Evolutionary conservation across 2,797 vertebrate genomes (phyloP).

Genomic region (Podarcis siculus): DNA sequence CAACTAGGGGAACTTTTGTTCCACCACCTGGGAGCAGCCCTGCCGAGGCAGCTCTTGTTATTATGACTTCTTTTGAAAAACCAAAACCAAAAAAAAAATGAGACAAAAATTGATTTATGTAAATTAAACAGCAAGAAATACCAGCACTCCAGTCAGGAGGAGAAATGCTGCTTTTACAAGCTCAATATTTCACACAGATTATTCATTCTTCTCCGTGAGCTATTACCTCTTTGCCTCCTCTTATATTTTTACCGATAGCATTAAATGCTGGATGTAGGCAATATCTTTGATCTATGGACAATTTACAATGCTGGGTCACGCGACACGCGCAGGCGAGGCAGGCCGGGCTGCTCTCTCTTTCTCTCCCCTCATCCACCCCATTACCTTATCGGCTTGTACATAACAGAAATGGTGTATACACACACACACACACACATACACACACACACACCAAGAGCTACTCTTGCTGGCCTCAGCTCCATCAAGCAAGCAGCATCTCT

Average conservation of each 20-base stretch:
- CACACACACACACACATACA: not conserved
- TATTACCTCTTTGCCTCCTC: conserved; percentile 50
- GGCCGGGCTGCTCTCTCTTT: conserved; percentile 27
- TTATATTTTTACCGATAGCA: conserved; percentile 69
- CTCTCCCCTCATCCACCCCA: not conserved
- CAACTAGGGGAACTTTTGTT: not conserved
- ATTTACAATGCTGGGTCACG: conserved; percentile 48
- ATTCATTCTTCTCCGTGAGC: conserved; percentile 69
- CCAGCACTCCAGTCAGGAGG: conserved; percentile 56
- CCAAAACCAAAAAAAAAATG: not conserved
- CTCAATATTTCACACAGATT: conserved; percentile 70
- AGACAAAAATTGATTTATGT: conserved; percentile 64
- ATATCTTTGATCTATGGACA: conserved; percentile 67
- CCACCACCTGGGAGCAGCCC: not conserved
- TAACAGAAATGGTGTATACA: conserved; percentile 27
- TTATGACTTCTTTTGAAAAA: conserved; percentile 41
- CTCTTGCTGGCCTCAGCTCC: not conserved
- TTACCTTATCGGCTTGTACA: conserved; percentile 57
- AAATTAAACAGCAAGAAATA: conserved; percentile 71
- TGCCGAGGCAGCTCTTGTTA: conserved; percentile 41
- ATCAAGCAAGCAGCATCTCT: not conserved
- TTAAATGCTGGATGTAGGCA: conserved; percentile 67
- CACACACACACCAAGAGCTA: not conserved
- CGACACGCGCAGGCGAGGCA: conserved; percentile 1
- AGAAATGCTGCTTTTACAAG: conserved; percentile 68